Percentiles rank a stretch among this genome's conserved stretches.
phyloP scores from a whole-genome alignment of 2,888 invertebrate species.

The Camponotus fellah region DNA sequence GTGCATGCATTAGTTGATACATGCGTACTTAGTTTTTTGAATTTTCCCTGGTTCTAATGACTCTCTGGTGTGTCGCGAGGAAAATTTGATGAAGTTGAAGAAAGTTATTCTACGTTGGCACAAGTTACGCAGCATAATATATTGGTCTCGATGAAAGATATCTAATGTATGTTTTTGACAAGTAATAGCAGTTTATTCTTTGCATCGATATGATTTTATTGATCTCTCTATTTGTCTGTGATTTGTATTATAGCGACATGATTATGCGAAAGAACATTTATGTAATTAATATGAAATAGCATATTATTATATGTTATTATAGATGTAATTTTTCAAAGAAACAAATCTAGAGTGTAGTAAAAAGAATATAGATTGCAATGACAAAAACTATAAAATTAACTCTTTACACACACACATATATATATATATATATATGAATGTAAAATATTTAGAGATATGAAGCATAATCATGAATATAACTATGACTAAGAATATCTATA shows the following conservation, averaged over 20 bases:
- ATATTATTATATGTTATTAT: background rate
- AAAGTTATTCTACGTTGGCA: background rate
- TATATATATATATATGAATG: background rate
- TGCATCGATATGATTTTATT: background rate
- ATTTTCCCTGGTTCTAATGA: background rate
- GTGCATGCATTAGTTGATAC: too few relatives aligned
- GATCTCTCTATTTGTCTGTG: background rate
- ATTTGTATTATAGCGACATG: background rate
- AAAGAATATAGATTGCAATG: background rate
- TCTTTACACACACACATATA: background rate
- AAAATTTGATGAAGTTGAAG: background rate
- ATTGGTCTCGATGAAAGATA: background rate
- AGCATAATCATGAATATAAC: background rate
- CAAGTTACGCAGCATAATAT: background rate
- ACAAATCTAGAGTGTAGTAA: background rate
- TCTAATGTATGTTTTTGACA: background rate
- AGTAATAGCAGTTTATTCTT: background rate
- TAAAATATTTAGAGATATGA: background rate
- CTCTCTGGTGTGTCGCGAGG: background rate
- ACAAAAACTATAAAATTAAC: background rate
- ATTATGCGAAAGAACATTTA: slow-evolving; percentile 26
- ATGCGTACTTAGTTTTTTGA: background rate
- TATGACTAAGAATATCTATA: background rate
- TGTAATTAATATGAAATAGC: slow-evolving; percentile 22
- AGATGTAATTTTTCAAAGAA: slow-evolving; percentile 7